Evolutionary conservation across 2,797 vertebrate genomes (phyloP).

Genomic region (Sarcoramphus papa): DNA sequence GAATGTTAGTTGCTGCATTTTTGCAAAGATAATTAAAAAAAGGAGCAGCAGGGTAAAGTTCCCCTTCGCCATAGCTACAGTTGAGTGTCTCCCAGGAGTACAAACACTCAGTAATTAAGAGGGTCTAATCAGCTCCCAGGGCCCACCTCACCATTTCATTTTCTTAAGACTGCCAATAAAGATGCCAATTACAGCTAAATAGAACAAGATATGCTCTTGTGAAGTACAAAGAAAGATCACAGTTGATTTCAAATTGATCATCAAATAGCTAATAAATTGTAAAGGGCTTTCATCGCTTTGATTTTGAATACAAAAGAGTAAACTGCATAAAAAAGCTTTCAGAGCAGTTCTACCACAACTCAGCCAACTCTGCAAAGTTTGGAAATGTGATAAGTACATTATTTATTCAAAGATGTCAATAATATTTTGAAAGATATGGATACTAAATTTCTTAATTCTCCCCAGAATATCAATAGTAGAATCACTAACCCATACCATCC

Average conservation of each 20-base stretch:
- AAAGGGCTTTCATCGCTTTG: neutral
- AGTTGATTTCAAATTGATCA: slow-evolving; percentile 9
- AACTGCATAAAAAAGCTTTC: neutral
- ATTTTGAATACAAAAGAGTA: neutral
- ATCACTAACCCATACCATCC: neutral
- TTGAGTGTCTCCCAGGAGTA: neutral
- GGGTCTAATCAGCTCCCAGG: slow-evolving; percentile 30
- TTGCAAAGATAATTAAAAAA: neutral
- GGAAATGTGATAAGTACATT: neutral
- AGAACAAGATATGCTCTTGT: slow-evolving; percentile 1
- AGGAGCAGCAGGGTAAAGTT: neutral
- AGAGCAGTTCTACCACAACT: neutral
- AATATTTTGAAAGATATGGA: neutral
- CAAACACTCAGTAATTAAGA: slow-evolving; percentile 26
- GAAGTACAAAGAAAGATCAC: slow-evolving; percentile 7
- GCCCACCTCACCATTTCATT: slow-evolving; percentile 27
- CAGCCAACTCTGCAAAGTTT: neutral
- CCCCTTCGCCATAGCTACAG: neutral
- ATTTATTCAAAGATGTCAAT: neutral
- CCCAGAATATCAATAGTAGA: neutral
- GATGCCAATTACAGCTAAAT: slow-evolving; percentile 39
- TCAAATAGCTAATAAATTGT: slow-evolving; percentile 18
- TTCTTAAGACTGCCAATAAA: slow-evolving; percentile 26
- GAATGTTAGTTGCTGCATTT: neutral
- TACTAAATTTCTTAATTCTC: neutral